Percentiles rank a stretch among this genome's conserved stretches.
Evolutionary conservation across 2,888 invertebrate species (phyloP).

Genomic region (Chelonus formosanus): DNA sequence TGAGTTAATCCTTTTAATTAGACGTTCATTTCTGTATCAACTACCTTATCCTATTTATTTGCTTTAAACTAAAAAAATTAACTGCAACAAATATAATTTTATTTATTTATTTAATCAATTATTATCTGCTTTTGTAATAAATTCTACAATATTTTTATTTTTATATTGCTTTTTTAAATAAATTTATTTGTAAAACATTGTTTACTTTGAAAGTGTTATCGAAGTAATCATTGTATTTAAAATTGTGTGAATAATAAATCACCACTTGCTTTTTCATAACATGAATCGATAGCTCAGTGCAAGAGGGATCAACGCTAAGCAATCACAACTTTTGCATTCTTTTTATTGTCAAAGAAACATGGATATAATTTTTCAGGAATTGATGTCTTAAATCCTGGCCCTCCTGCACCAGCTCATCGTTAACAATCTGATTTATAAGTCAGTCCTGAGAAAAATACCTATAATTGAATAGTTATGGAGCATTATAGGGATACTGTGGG

Average conservation of each 20-base stretch:
- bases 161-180: neutral
- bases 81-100: too few species aligned
- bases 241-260: neutral
- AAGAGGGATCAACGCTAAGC: conserved; percentile 32
- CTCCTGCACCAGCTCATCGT: conserved; percentile 34
- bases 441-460: conserved; percentile 11
- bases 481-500: conserved; percentile 33
- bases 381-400: conserved; percentile 25
- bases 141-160: neutral
- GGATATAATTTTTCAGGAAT: conserved; percentile 42
- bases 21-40: neutral
- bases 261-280: conserved; percentile 14
- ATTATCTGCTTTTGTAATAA: conserved; percentile 3
- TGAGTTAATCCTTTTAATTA: conserved; percentile 49
- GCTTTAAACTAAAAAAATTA: neutral
- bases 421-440: conserved; percentile 22
- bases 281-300: conserved; percentile 35
- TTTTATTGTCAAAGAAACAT: conserved; percentile 23
- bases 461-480: conserved; percentile 24
- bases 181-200: neutral
- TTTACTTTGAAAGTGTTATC: neutral
- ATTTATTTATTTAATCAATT: neutral
- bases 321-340: conserved; percentile 18
- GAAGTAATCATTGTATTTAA: neutral
- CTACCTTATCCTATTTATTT: neutral